Percentiles rank a stretch among this genome's conserved stretches.
Evolutionary conservation across 2,797 vertebrate genomes (phyloP).

Genomic region (Acanthis flammea): DNA sequence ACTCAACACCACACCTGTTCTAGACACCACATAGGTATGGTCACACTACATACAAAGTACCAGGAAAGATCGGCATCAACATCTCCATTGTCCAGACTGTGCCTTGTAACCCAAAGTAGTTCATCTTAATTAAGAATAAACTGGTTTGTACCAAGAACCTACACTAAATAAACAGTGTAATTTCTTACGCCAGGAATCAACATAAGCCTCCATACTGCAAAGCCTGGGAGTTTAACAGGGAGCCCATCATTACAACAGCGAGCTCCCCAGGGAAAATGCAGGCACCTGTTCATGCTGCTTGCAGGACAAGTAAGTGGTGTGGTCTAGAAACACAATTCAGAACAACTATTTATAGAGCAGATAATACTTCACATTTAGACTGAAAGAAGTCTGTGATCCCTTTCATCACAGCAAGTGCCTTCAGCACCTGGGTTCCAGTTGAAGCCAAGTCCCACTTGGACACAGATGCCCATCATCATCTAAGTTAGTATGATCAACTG

Average conservation of each 20-base stretch:
- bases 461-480: background rate
- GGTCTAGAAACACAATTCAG: background rate
- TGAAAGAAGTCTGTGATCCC: background rate
- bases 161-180: rapidly evolving
- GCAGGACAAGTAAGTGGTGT: rapidly evolving
- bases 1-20: background rate
- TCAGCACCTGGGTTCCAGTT: background rate
- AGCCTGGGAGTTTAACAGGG: background rate
- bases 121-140: background rate
- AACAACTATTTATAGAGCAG: background rate
- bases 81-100: rapidly evolving
- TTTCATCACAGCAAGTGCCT: background rate
- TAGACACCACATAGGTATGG: background rate
- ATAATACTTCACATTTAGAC: background rate
- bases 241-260: rapidly evolving
- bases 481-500: background rate
- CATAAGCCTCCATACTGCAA: rapidly evolving
- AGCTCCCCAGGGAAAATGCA: rapidly evolving
- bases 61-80: rapidly evolving
- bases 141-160: rapidly evolving
- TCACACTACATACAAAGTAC: rapidly evolving
- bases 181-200: background rate
- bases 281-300: background rate
- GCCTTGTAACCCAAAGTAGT: background rate
- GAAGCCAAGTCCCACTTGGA: background rate